Conservation (phyloP, 1,140 invertebrate species). For the Lepidotrigona ventralis region DNA sequence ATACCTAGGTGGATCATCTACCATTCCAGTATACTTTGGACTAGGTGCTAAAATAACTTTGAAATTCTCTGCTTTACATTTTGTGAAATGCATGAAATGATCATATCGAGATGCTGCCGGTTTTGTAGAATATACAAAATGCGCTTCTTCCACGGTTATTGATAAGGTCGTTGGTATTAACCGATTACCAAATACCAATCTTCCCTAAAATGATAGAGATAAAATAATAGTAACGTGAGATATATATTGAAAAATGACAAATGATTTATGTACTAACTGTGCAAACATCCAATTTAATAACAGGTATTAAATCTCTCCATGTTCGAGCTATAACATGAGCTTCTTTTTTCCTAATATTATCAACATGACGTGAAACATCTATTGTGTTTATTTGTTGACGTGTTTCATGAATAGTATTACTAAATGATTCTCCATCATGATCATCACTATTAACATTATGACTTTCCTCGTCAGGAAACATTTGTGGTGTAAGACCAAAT, state of each 20-base stretch:
- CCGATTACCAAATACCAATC: constrained; percentile 98
- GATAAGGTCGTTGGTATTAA: constrained; percentile 95
- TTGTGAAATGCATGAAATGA: constrained; percentile 97
- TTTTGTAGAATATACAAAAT: constrained; percentile 97
- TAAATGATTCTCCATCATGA: constrained; percentile 77
- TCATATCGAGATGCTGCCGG: constrained; percentile 95
- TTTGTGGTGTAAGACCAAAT: constrained; percentile 91
- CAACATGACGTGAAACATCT: constrained; percentile 75
- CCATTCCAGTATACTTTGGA: constrained; percentile 94
- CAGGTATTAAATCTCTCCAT: constrained; percentile 97
- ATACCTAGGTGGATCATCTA: constrained; percentile 96
- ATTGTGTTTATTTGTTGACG: constrained; percentile 86
- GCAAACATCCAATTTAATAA: constrained; percentile 96
- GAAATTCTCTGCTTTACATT: constrained; percentile 96
- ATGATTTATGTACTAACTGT: constrained; percentile 81
- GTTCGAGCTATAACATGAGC: constrained; percentile 87
- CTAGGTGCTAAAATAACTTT: constrained; percentile 96
- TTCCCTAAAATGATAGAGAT: constrained; percentile 82
- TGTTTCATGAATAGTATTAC: constrained; percentile 79
- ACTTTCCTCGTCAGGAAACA: constrained; percentile 83
- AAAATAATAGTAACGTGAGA: neutral
- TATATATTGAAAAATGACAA: neutral
- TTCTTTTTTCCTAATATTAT: constrained; percentile 76
- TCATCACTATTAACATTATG: constrained; percentile 71
- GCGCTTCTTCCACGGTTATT: constrained; percentile 95